Evolutionary conservation across 2,888 invertebrate genomes (phyloP).

Genomic region (Drosophila falleni): DNA sequence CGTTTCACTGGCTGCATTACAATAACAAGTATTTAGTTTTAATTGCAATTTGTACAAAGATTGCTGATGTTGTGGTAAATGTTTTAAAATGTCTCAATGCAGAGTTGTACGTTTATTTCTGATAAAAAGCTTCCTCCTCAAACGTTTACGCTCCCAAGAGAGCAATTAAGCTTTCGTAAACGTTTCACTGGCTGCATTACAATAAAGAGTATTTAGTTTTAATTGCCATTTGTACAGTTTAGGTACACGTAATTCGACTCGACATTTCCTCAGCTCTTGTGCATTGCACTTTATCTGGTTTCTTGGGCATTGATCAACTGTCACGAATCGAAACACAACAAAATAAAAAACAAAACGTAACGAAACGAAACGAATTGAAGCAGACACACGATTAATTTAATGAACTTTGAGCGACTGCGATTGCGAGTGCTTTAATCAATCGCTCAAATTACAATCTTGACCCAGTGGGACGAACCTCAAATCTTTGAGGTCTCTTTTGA

Average conservation of each 20-base stretch:
- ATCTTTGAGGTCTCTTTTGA: conserved; percentile 16
- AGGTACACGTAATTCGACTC: background rate
- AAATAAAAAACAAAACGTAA: conserved; percentile 15
- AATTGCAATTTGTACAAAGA: too few relatives aligned
- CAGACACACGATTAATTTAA: conserved; percentile 61
- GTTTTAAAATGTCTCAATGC: too few relatives aligned
- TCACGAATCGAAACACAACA: conserved; percentile 45
- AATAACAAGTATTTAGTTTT: too few relatives aligned
- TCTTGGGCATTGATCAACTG: conserved; percentile 50
- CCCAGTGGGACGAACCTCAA: conserved; percentile 56
- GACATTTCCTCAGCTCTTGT: conserved; percentile 17
- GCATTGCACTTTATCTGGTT: conserved; percentile 24
- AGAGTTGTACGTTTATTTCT: background rate
- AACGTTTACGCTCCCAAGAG: background rate
- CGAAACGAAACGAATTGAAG: conserved; percentile 28
- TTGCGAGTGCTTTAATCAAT: conserved; percentile 66
- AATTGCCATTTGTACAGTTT: conserved; percentile 10
- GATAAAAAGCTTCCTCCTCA: background rate
- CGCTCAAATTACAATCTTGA: conserved; percentile 75
- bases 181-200: conserved; percentile 1
- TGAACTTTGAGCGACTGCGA: conserved; percentile 47
- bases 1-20: too few relatives aligned
- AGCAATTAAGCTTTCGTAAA: background rate
- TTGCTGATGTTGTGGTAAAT: too few relatives aligned
- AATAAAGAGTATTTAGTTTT: background rate